Evolutionary conservation across 2,797 vertebrate species (phyloP), one percentile per base, ranked within the genome.

Genomic region (Morelia viridis): DNA sequence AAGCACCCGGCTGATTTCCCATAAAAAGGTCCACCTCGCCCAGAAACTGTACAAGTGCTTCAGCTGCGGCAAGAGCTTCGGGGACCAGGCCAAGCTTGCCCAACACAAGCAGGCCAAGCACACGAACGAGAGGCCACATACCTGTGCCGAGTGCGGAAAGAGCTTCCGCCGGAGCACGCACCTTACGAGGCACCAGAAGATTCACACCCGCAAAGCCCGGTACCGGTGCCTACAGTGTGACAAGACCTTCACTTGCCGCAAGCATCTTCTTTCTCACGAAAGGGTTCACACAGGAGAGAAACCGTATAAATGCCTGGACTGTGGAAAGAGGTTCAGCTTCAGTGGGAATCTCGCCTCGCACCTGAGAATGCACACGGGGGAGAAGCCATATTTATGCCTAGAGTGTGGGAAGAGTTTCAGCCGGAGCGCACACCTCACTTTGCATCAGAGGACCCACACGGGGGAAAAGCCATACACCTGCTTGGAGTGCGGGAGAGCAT

Each of bases 391-490:
- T 28, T 26, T 64, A 35, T 88, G 87, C 26, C 35, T 64, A 0
- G 87, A 88, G 41, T 88, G 87, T 1, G 87, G 87, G 26, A 88
- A 88, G 61, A 88, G 60, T n/a, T 88, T 88, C 41, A 88, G 87
- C 62, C 87, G 87, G 41, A 88, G 87, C 9, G 87, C 87, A 0
- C 87, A 88, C 26, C 87, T 88, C 41, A 88, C 87, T 4, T n/a
- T 88, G 28, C 87, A 88, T 50, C 87, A 88, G 46, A 64, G 87
- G 62, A 88, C 87, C 61, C 87, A 88, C 87, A 88, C 87, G 0
- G 87, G 87, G 87, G 87, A 88, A 26, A 88, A 88, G 41, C 87
- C 87, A 9, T 88, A 88, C 15, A 88, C 41, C 61, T 88, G 87
- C 87, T 10, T 88, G 61, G 87, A 88, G 26, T 88, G 87, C 9